Evolutionary conservation across 2,113 vertebrate species (phyloP).

Genomic region (Microtus ochrogaster): DNA sequence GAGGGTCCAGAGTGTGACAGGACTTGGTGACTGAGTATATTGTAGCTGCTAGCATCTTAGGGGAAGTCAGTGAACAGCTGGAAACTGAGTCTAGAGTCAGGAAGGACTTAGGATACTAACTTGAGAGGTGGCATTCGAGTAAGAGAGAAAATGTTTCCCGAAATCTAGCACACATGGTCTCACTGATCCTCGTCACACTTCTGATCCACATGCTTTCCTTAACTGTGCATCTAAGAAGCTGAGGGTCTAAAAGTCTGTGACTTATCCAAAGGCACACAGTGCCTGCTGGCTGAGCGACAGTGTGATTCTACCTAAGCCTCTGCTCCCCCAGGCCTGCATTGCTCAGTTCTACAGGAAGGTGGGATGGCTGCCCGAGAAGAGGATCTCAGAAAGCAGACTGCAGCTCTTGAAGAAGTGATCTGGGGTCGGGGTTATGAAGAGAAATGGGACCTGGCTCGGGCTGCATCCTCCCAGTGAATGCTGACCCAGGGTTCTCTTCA

Average conservation of each 20-base stretch:
- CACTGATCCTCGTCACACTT: not conserved
- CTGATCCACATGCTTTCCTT: not conserved
- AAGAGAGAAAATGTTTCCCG: not conserved
- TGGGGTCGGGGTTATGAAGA: not conserved
- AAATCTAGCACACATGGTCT: not conserved
- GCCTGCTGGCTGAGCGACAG: not conserved
- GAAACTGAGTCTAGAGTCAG: not conserved
- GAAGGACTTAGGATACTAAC: too few species aligned
- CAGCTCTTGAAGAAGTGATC: not conserved
- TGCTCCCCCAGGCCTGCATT: not conserved
- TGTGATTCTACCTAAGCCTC: not conserved
- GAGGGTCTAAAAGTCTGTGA: not conserved
- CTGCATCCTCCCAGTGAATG: not conserved
- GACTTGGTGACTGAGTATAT: not conserved
- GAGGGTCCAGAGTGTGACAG: not conserved
- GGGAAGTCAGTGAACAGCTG: not conserved
- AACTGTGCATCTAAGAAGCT: not conserved
- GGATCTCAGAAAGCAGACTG: not conserved
- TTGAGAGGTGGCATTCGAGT: not conserved
- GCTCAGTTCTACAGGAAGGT: not conserved
- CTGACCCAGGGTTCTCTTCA: not conserved
- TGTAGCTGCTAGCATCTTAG: not conserved
- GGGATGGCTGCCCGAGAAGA: not conserved
- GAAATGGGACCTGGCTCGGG: not conserved
- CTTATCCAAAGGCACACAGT: not conserved